Base-by-base conservation (phyloP, 2,797 vertebrate species). In the Synaphobranchus kaupii region DNA sequence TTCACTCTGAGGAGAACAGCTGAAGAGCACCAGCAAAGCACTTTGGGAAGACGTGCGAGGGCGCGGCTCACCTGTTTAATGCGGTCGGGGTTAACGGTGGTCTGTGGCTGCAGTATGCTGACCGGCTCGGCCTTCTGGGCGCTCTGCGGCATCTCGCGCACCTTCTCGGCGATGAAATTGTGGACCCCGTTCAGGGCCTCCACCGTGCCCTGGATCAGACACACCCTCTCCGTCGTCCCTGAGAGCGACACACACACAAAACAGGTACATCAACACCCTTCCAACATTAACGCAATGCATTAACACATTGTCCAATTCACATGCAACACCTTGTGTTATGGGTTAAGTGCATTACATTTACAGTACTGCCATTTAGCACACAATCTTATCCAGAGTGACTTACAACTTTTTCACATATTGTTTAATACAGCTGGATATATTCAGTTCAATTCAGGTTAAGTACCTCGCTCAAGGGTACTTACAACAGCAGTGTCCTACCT, bases 221-320 rank as follows among this genome's bases (percentile, higher is more conserved):
- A 98, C 87, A 98, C 97, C 0, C 97, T 95, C 94, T 98, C 98
- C 86, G 98, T 98, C 87, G 98, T 98, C 89, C 98, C 98, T 98
- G 85, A 80, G 52, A 73, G 48, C 22, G 91, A 15, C 87, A 2
- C 90, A 15, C 13, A 78, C n/a, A 31, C 34, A 78, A 68, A 34
- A 31, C 31, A 13, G 31, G 34, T 47, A 20, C 17, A 52, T 78
- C 25, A 58, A 58, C 58, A 44, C 50, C 22, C 73, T 20, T 22
- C 39, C 50, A 76, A 76, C 56, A 73, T 71, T 54, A 44, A 78
- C 54, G 56, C 73, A 2, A 47, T 8, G 34, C 31, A 52, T 85
- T 22, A 71, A 31, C 60, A 66, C 25, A 22, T 66, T n/a, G 60
- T 10, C 66, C 8, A 8, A 31, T 71, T 60, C 58, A 22, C 5